phyloP scores from a whole-genome alignment of 2,797 vertebrate genomes.

The Pipistrellus nathusii region DNA sequence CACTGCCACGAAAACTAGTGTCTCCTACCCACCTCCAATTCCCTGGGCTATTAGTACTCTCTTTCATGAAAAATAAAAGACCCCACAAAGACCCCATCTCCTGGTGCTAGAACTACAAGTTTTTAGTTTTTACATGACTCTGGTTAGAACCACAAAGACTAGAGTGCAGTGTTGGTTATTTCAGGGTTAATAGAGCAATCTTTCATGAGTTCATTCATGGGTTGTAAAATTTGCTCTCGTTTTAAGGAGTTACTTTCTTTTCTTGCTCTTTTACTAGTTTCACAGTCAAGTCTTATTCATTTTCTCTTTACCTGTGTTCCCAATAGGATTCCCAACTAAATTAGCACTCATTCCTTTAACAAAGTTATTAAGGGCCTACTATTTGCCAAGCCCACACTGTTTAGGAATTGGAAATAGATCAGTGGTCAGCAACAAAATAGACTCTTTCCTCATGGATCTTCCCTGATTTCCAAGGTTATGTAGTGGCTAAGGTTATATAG shows the following conservation, averaged over 20 bases:
- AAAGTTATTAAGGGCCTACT: background rate
- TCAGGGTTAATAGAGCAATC: background rate
- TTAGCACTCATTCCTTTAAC: background rate
- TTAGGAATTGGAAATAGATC: background rate
- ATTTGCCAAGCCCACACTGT: background rate
- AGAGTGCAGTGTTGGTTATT: background rate
- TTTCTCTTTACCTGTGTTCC: background rate
- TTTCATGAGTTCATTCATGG: background rate
- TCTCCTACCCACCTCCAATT: background rate
- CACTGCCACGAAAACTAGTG: background rate
- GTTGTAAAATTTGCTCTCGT: background rate
- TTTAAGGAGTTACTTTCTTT: background rate
- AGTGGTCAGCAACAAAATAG: background rate
- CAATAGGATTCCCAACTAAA: background rate
- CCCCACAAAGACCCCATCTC: background rate
- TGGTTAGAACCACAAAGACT: background rate
- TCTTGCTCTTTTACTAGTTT: background rate
- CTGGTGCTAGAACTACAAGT: background rate
- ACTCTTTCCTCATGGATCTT: background rate
- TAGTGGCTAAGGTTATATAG: background rate
- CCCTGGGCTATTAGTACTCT: background rate
- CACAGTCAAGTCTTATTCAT: background rate
- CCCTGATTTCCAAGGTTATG: background rate
- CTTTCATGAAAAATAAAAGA: background rate
- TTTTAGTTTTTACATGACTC: background rate